phyloP scores from a whole-genome alignment of 2,797 vertebrate genomes.

The Cirrhinus mrigala region DNA sequence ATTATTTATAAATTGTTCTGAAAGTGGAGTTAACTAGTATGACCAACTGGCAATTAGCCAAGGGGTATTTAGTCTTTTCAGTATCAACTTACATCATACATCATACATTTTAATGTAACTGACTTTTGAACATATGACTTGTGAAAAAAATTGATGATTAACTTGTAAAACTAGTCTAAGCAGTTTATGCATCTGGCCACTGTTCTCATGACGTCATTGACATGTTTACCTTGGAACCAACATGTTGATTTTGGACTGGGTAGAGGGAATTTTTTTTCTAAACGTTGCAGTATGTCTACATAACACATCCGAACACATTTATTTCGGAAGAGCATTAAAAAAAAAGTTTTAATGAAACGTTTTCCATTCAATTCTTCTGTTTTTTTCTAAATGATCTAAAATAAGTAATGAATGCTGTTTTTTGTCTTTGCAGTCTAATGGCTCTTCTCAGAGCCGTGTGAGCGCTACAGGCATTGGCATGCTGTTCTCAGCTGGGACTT shows the following conservation, averaged over 20 bases:
- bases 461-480: slow-evolving; percentile 76
- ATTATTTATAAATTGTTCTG: too few species aligned
- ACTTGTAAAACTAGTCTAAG: neutral
- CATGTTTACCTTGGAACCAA: neutral
- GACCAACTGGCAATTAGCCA: too few species aligned
- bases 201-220: neutral
- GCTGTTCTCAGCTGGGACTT: slow-evolving; percentile 82
- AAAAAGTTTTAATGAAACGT: neutral
- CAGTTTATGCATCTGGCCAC: neutral
- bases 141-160: neutral
- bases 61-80: neutral
- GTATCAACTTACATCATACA: neutral
- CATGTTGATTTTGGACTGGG: neutral
- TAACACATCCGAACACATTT: neutral
- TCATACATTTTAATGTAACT: too few species aligned
- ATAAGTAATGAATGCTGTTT: neutral
- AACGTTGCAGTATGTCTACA: neutral
- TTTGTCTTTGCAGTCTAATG: slow-evolving; percentile 66
- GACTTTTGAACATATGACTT: too few species aligned
- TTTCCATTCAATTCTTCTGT: too few species aligned
- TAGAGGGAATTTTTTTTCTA: neutral
- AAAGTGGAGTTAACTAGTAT: too few species aligned
- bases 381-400: neutral
- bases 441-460: slow-evolving; percentile 70
- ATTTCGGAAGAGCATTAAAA: neutral